Percentiles rank a stretch among this genome's conserved stretches.
Conservation (phyloP, 2,113 vertebrate species). For the Polypterus senegalus region DNA sequence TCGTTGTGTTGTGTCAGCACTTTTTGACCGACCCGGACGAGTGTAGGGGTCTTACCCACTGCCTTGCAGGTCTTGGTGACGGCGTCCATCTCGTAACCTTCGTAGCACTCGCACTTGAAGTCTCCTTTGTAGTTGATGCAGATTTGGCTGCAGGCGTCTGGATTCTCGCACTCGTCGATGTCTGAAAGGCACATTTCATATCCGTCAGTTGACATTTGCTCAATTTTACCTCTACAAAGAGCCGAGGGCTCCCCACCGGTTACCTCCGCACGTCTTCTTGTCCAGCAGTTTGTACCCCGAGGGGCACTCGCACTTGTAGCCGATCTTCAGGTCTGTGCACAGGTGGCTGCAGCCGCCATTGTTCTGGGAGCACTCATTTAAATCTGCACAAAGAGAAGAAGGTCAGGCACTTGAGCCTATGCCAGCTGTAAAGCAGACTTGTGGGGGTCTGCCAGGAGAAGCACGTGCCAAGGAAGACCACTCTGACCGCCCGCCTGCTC, state of each 20-base stretch:
- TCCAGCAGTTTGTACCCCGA: constrained; percentile 84
- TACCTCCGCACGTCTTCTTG: constrained; percentile 94
- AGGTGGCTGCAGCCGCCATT: constrained; percentile 94
- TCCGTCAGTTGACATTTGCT: constrained; percentile 21
- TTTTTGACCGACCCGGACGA: neutral
- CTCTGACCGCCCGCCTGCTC: too few species aligned
- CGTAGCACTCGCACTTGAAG: constrained; percentile 92
- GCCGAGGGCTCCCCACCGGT: constrained; percentile 32
- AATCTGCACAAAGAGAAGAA: constrained; percentile 34
- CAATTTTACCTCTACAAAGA: constrained; percentile 18
- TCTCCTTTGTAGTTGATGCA: constrained; percentile 97
- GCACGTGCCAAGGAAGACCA: too few species aligned
- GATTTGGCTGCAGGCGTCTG: constrained; percentile 91
- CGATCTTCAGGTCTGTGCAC: constrained; percentile 78
- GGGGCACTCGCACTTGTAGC: constrained; percentile 85
- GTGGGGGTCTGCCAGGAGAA: too few species aligned
- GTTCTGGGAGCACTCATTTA: constrained; percentile 68
- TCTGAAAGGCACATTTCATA: constrained; percentile 57
- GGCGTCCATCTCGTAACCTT: constrained; percentile 92
- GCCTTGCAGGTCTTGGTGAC: constrained; percentile 92
- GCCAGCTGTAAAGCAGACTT: too few species aligned
- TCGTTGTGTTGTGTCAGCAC: too few species aligned
- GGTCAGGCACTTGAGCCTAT: constrained; percentile 26
- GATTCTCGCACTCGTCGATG: constrained; percentile 93
- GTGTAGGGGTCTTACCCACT: constrained; percentile 60